Percentiles rank a stretch among this genome's conserved stretches.
phyloP scores from a whole-genome alignment of 2,797 vertebrate genomes.

The Enteromius trimaculatus region DNA sequence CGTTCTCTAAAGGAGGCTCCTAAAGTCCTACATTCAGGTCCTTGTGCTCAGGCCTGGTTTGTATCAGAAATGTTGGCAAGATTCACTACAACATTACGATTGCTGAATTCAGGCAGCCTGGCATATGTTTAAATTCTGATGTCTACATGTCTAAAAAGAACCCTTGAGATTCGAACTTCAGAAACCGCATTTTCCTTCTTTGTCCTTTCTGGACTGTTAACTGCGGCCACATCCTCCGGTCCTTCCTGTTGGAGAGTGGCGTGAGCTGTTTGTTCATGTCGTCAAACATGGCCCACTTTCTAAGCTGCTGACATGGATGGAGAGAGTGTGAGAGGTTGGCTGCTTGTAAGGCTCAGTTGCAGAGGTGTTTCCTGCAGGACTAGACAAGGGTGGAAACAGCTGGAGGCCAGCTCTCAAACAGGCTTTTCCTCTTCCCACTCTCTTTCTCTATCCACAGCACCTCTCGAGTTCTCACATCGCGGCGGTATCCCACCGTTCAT shows the following conservation, averaged over 20 bases:
- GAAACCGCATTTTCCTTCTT: slow-evolving; percentile 24
- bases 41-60: slow-evolving; percentile 2
- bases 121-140: slow-evolving; percentile 25
- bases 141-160: slow-evolving; percentile 13
- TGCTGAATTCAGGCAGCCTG: neutral
- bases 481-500: slow-evolving; percentile 53
- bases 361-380: slow-evolving; percentile 69
- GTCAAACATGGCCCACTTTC: slow-evolving; percentile 70
- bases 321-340: slow-evolving; percentile 54
- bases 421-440: slow-evolving; percentile 53
- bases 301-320: slow-evolving; percentile 44
- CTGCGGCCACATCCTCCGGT: slow-evolving; percentile 33
- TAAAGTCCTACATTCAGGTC: neutral
- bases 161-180: slow-evolving; percentile 9
- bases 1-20: neutral
- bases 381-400: slow-evolving; percentile 78
- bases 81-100: neutral
- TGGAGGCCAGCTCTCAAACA: slow-evolving; percentile 63
- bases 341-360: slow-evolving; percentile 56
- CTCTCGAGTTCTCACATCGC: slow-evolving; percentile 48
- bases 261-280: slow-evolving; percentile 35
- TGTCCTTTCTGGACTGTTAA: slow-evolving; percentile 23
- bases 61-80: slow-evolving; percentile 6
- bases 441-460: slow-evolving; percentile 44
- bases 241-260: slow-evolving; percentile 43